Conservation (phyloP, 2,888 invertebrate species). For the Agrilus mali region DNA sequence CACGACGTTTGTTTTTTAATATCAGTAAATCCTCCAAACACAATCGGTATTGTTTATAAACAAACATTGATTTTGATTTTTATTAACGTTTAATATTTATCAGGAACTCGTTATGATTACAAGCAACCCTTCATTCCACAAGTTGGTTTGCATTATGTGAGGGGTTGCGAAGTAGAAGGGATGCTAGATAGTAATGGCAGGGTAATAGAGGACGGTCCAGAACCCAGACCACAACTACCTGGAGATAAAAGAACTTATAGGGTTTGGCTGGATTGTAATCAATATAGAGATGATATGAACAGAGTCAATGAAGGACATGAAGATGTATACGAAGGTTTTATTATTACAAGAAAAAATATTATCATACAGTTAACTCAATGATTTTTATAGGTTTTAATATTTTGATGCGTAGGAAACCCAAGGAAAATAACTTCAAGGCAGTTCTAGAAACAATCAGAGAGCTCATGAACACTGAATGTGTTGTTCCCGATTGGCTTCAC, state of each 20-base stretch:
- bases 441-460: conserved; percentile 97
- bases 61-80: background rate
- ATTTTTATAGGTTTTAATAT: conserved; percentile 65
- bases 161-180: conserved; percentile 98
- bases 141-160: conserved; percentile 80
- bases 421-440: conserved; percentile 99
- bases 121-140: conserved; percentile 81
- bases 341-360: conserved; percentile 1
- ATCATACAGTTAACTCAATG: conserved; percentile 45
- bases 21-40: conserved; percentile 72
- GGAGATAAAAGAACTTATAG: conserved; percentile 88
- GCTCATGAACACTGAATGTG: conserved; percentile 97
- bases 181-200: conserved; percentile 92
- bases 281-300: conserved; percentile 89
- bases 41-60: conserved; percentile 50
- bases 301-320: conserved; percentile 66
- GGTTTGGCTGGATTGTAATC: conserved; percentile 92
- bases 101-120: conserved; percentile 68
- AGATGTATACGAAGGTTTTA: conserved; percentile 38
- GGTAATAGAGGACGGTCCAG: conserved; percentile 93
- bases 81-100: conserved; percentile 1
- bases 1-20: conserved; percentile 97
- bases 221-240: conserved; percentile 72
- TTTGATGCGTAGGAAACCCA: conserved; percentile 95
- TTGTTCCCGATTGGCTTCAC: conserved; percentile 93